Percentiles rank a stretch among this genome's conserved stretches.
phyloP scores from a whole-genome alignment of 2,113 vertebrate genomes.

The Tamias sibiricus region DNA sequence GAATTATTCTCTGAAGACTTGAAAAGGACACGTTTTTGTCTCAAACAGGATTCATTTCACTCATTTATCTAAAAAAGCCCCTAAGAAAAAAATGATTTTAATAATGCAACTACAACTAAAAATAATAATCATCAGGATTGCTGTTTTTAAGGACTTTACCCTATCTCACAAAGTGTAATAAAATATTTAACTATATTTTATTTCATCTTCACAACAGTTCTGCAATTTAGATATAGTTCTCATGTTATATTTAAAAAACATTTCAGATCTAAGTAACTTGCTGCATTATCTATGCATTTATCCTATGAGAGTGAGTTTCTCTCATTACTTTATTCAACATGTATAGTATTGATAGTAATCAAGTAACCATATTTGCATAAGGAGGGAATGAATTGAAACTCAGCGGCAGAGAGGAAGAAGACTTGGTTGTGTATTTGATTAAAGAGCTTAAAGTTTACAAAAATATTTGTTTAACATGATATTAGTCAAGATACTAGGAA shows the following conservation, averaged over 20 bases:
- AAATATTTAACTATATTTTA: neutral
- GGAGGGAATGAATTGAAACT: neutral
- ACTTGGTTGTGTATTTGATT: conserved; percentile 15
- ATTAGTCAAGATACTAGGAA: neutral
- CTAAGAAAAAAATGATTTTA: conserved; percentile 1
- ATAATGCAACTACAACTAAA: neutral
- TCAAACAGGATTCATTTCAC: neutral
- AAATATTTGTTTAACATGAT: neutral
- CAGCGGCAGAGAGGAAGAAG: neutral
- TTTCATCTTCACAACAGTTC: neutral
- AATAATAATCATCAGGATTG: neutral
- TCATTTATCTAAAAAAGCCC: neutral
- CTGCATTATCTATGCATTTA: neutral
- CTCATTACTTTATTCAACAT: neutral
- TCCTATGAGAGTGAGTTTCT: neutral
- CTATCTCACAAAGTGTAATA: neutral
- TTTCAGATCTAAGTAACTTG: conserved; percentile 21
- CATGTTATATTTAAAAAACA: neutral
- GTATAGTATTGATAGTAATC: neutral
- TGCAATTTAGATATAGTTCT: neutral
- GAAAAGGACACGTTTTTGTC: neutral
- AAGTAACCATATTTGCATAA: neutral
- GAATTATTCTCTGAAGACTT: neutral
- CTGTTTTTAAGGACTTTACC: neutral
- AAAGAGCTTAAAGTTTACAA: neutral